Evolutionary conservation across 53 echinoderm and acorn worm species (phyloP).

Genomic region (Luidia sarsii): DNA sequence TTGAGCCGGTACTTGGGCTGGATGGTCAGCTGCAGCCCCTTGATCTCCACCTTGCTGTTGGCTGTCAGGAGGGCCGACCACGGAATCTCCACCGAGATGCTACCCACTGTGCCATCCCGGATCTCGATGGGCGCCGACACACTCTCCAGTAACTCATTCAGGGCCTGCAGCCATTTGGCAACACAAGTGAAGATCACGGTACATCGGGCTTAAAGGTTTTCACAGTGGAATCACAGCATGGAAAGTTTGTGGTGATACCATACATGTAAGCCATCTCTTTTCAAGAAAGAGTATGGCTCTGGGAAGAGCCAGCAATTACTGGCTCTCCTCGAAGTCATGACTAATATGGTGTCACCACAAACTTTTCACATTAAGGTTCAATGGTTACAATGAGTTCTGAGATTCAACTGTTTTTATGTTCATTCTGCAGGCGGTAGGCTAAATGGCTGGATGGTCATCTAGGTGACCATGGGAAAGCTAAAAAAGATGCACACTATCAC

Average conservation of each 20-base stretch:
- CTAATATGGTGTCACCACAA: too few species aligned
- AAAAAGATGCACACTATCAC: too few species aligned
- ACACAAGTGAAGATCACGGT: background rate
- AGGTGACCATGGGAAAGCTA: too few species aligned
- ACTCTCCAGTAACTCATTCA: constrained; percentile 88
- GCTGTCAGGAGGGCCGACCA: constrained; percentile 95
- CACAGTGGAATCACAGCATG: too few species aligned
- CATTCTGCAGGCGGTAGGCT: background rate
- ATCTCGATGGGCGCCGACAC: constrained; percentile 92
- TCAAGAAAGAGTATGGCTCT: too few species aligned
- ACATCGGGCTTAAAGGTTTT: background rate
- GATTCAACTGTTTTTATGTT: background rate
- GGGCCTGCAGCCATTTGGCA: constrained; percentile 47
- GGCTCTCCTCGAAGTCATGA: too few species aligned
- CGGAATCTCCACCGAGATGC: constrained; percentile 93
- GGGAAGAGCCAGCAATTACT: too few species aligned
- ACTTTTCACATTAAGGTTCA: too few species aligned
- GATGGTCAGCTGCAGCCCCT: constrained; percentile 82
- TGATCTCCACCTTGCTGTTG: constrained; percentile 95
- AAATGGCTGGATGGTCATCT: background rate
- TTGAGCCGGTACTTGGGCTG: constrained; percentile 95
- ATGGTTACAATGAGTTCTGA: too few species aligned
- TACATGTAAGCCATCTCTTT: too few species aligned
- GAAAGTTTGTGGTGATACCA: too few species aligned
- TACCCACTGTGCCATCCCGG: constrained; percentile 91